Base-by-base conservation (phyloP, 2,888 invertebrate species). In the Pachycephus smyrnensis region DNA sequence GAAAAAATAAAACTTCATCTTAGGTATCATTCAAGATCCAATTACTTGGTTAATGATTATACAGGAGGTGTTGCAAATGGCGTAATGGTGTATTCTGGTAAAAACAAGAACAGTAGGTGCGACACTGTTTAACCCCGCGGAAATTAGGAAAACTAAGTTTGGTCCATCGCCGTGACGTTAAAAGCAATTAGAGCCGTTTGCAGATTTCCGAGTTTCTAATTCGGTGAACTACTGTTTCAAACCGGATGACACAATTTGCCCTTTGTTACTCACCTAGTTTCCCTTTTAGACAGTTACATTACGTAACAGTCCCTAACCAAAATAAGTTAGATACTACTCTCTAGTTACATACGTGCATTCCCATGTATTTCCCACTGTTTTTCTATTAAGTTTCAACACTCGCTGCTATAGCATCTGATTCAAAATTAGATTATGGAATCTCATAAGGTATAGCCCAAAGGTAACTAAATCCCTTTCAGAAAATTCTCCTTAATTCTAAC, bases 151-250 rank as follows among this genome's bases (percentile, higher is more conserved):
- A 71, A 71, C 31, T 33, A 33, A 33, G 30, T 71, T 71, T 71
- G 30, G 31, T 31, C 71, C 71, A 30, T 71, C 33, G 12, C 31
- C 23, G 11, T 71, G 11, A 31, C 9, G 55, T 33, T 32, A 33
- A 33, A 71, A 71, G 31, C 71, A 71, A 71, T 71, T 71, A 71
- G 71, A 71, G 71, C 31, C 31, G 71, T 71, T 71, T 71, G 71
- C 71, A 71, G 15, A 71, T 71, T 71, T 71, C 71, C 71, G 71
- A 71, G 71, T 71, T 71, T 71, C 30, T 71, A 71, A 71, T 71
- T 71, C 71, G 23, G 23, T 33, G 31, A 71, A 71, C 71, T 32
- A 71, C 71, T 6, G 31, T 71, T 31, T n/a, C 71, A 33, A 33
- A 32, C 71, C 55, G 55, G 55, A 55, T 31, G 71, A 11, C 71